Conservation (phyloP, 2,888 invertebrate species). For the Isoperla grammatica region DNA sequence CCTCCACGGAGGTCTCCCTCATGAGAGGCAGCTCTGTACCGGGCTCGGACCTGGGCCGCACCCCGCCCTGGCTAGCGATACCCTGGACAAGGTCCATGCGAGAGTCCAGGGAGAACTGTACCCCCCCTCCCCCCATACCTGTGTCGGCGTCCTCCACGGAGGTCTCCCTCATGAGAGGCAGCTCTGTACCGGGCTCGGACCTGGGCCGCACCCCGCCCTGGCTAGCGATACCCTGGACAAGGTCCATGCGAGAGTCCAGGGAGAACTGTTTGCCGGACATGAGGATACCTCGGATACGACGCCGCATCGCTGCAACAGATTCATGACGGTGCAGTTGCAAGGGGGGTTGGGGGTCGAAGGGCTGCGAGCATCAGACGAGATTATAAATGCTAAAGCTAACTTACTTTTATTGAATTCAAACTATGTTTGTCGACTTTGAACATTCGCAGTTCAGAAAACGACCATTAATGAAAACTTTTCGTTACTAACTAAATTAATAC, state of each 20-base stretch:
- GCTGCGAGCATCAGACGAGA: too few species aligned
- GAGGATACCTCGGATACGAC: constrained; percentile 79
- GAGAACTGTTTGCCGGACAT: constrained; percentile 90
- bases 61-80: constrained; percentile 19
- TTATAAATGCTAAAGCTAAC: too few species aligned
- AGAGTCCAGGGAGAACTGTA: constrained; percentile 87
- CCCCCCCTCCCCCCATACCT: constrained; percentile 49
- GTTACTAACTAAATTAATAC: too few species aligned
- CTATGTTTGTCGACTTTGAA: background rate
- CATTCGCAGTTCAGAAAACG: too few species aligned
- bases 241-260: constrained; percentile 83
- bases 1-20: constrained; percentile 24
- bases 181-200: constrained; percentile 16
- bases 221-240: constrained; percentile 57
- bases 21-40: constrained; percentile 10
- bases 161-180: constrained; percentile 21
- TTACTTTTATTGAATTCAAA: too few species aligned
- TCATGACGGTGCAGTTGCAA: too few species aligned
- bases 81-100: constrained; percentile 82
- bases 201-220: constrained; percentile 17
- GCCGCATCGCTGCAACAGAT: constrained; percentile 61
- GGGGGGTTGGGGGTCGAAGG: too few species aligned
- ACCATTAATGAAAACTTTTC: too few species aligned
- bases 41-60: constrained; percentile 17
- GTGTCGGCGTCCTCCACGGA: constrained; percentile 16